phyloP scores from a whole-genome alignment of 2,113 vertebrate genomes.

The Ctenodactylus gundi region DNA sequence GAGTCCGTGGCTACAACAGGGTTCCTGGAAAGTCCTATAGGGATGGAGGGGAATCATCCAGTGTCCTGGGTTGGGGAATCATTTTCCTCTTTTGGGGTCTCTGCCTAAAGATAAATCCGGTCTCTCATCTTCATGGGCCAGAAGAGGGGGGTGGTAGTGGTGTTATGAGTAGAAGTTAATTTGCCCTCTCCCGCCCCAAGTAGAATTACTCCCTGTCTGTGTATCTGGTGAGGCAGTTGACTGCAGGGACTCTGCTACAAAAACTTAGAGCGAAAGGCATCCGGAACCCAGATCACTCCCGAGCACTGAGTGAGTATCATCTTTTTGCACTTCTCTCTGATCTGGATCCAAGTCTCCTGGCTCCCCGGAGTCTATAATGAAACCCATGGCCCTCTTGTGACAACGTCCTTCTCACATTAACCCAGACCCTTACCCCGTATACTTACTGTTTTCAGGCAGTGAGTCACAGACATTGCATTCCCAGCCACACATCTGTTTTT shows the following conservation, averaged over 20 bases:
- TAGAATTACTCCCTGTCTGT: constrained; percentile 87
- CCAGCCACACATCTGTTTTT: neutral
- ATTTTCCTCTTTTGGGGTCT: neutral
- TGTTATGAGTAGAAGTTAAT: constrained; percentile 35
- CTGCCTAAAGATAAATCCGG: neutral
- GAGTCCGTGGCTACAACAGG: constrained; percentile 53
- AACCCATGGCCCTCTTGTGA: neutral
- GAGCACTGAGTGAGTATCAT: constrained; percentile 84
- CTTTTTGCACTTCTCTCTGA: neutral
- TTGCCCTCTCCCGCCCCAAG: neutral
- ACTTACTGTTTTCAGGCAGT: neutral
- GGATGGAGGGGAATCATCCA: neutral
- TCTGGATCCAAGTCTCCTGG: neutral
- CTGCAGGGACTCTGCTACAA: constrained; percentile 83
- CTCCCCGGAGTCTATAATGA: neutral
- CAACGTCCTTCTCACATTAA: neutral
- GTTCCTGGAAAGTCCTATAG: neutral
- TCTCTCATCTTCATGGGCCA: neutral
- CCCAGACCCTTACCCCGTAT: rapidly evolving
- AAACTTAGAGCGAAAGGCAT: constrained; percentile 87
- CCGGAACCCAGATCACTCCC: constrained; percentile 86
- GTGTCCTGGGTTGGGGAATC: neutral
- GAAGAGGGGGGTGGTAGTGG: neutral
- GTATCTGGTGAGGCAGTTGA: constrained; percentile 88
- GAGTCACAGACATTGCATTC: neutral